Conservation (phyloP, 2,797 vertebrate species). For the Anguilla marmorata region DNA sequence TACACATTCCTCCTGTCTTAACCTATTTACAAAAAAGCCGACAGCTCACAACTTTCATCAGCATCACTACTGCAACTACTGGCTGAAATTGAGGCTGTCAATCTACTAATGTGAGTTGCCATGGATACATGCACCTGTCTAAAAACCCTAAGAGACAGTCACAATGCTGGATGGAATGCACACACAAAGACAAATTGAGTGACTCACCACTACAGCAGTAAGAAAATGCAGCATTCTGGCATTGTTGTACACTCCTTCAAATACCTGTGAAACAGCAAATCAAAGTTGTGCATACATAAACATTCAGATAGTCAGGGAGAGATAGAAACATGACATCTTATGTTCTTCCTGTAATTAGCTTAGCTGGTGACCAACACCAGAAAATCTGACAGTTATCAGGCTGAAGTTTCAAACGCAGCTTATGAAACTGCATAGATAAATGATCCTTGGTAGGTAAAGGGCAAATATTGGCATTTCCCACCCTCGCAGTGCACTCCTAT, state of each 20-base stretch:
- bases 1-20: not conserved
- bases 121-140: constrained; percentile 3
- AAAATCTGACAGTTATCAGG: not conserved
- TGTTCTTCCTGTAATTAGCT: not conserved
- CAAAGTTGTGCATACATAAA: not conserved
- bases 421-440: not conserved
- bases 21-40: not conserved
- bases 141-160: not conserved
- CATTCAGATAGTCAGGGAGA: not conserved
- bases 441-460: not conserved
- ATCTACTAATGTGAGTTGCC: not conserved
- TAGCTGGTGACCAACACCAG: not conserved
- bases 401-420: not conserved
- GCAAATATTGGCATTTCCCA: not conserved
- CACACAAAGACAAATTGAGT: not conserved
- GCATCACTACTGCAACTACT: not conserved
- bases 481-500: too few relatives aligned
- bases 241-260: constrained; percentile 93
- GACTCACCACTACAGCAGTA: constrained; percentile 90
- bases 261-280: constrained; percentile 69
- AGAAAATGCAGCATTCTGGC: constrained; percentile 94
- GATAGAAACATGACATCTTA: not conserved
- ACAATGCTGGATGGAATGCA: not conserved
- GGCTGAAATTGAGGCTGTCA: not conserved
- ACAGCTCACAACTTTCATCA: not conserved